phyloP scores from a whole-genome alignment of 1,140 invertebrate genomes.

The Prorops nasuta region DNA sequence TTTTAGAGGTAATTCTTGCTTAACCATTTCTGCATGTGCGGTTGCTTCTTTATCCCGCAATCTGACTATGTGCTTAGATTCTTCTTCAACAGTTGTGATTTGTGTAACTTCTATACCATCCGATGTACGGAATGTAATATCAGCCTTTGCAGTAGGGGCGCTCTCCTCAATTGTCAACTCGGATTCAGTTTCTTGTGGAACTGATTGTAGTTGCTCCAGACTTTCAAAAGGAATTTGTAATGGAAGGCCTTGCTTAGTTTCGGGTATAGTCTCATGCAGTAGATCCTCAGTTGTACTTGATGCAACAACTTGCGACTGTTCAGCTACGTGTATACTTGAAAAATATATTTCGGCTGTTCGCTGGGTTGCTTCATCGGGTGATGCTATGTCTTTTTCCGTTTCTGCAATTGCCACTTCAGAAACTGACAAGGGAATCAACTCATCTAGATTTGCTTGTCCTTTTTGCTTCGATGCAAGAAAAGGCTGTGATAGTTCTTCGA shows the following conservation, averaged over 20 bases:
- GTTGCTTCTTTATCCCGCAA: slow-evolving; percentile 46
- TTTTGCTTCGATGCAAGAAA: slow-evolving; percentile 29
- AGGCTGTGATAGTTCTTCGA: slow-evolving; percentile 25
- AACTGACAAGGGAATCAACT: slow-evolving; percentile 33
- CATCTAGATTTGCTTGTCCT: slow-evolving; percentile 32
- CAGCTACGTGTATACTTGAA: slow-evolving; percentile 29
- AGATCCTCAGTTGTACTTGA: slow-evolving; percentile 33
- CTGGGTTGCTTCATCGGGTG: slow-evolving; percentile 25
- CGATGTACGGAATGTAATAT: slow-evolving; percentile 34
- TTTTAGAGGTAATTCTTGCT: slow-evolving; percentile 45
- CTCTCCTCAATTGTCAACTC: slow-evolving; percentile 24
- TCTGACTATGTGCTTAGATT: slow-evolving; percentile 46
- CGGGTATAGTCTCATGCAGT: slow-evolving; percentile 15
- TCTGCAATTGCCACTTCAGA: slow-evolving; percentile 39
- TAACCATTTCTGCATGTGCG: slow-evolving; percentile 42
- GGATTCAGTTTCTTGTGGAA: slow-evolving; percentile 41
- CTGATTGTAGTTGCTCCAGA: slow-evolving; percentile 34
- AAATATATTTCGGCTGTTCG: slow-evolving; percentile 37
- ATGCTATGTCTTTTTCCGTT: slow-evolving; percentile 27
- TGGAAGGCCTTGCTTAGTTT: slow-evolving; percentile 24
- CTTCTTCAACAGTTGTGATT: slow-evolving; percentile 42
- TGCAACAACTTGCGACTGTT: slow-evolving; percentile 38
- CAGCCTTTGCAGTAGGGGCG: slow-evolving; percentile 25
- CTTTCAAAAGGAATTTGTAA: slow-evolving; percentile 43
- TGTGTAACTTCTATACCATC: slow-evolving; percentile 43